Evolutionary conservation across 2,888 invertebrate genomes (phyloP).

Genomic region (Galeruca laticollis): DNA sequence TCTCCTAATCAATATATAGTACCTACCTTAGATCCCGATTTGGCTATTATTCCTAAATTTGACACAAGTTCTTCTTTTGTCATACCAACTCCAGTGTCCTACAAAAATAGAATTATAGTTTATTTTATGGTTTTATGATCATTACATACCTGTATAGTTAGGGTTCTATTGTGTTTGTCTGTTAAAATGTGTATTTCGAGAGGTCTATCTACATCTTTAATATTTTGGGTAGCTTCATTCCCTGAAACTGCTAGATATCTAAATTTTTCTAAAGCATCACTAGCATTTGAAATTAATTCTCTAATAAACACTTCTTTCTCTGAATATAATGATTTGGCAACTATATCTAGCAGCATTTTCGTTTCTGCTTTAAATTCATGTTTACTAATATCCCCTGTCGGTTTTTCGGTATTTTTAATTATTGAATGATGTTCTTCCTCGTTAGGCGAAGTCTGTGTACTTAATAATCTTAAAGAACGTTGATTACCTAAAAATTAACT

Average conservation of each 20-base stretch:
- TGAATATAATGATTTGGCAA: slow-evolving; percentile 96
- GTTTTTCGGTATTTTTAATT: slow-evolving; percentile 73
- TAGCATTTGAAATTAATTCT: slow-evolving; percentile 96
- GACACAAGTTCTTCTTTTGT: slow-evolving; percentile 90
- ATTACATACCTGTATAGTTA: slow-evolving; percentile 84
- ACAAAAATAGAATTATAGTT: slow-evolving; percentile 40
- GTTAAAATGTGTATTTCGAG: slow-evolving; percentile 91
- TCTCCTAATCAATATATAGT: background rate
- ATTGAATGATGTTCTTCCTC: slow-evolving; percentile 71
- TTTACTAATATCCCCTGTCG: slow-evolving; percentile 72
- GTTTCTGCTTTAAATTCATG: slow-evolving; percentile 98
- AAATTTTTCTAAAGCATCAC: slow-evolving; percentile 96
- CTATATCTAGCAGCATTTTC: slow-evolving; percentile 93
- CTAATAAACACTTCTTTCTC: slow-evolving; percentile 98
- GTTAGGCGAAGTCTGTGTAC: slow-evolving; percentile 59
- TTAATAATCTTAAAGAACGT: slow-evolving; percentile 40
- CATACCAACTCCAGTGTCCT: slow-evolving; percentile 97
- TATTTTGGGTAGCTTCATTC: slow-evolving; percentile 65
- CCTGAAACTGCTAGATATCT: slow-evolving; percentile 79
- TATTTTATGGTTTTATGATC: background rate
- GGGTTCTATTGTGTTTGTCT: slow-evolving; percentile 85
- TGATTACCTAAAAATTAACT: slow-evolving; percentile 33
- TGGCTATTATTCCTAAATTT: slow-evolving; percentile 95
- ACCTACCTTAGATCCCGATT: slow-evolving; percentile 90
- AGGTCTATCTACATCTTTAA: slow-evolving; percentile 73